A percentile compares a stretch with the other conserved stretches of the same genome.
These are phyloP conservation scores for Tokudaia muenninki DNA, from an alignment of 2,797 vertebrate species.

Conservation along the genomic window DNA sequence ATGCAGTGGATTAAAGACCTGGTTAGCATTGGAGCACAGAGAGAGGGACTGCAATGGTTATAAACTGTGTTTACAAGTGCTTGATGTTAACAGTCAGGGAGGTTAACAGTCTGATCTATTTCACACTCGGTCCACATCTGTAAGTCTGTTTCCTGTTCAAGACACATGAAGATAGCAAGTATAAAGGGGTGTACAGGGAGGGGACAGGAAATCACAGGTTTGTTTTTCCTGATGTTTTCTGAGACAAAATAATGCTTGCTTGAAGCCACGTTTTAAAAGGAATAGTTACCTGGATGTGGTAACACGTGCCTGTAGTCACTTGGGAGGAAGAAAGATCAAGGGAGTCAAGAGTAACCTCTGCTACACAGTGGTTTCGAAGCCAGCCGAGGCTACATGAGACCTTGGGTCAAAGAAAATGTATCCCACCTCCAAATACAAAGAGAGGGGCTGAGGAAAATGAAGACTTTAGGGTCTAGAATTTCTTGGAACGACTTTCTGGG, in stretches of 20 bases:
- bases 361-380: not conserved
- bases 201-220: not conserved
- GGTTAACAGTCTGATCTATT: not conserved
- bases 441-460: not conserved
- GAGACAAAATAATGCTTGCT: not conserved
- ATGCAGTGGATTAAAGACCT: not conserved
- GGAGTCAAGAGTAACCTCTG: not conserved
- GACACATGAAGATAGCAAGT: not conserved
- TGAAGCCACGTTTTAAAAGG: not conserved
- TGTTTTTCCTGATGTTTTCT: not conserved
- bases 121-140: not conserved
- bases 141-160: not conserved
- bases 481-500: not conserved
- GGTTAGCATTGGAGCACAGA: not conserved
- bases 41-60: not conserved
- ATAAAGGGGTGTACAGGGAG: not conserved
- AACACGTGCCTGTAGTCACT: not conserved
- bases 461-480: not conserved
- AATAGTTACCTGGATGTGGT: not conserved
- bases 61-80: not conserved
- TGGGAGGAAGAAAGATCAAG: not conserved
- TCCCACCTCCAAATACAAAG: not conserved
- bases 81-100: not conserved
- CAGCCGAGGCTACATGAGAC: not conserved
- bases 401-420: not conserved